These are phyloP conservation scores for Chrysomallon squamiferum DNA, from an alignment of 1,140 invertebrate genomes.

Conservation along the genomic window DNA sequence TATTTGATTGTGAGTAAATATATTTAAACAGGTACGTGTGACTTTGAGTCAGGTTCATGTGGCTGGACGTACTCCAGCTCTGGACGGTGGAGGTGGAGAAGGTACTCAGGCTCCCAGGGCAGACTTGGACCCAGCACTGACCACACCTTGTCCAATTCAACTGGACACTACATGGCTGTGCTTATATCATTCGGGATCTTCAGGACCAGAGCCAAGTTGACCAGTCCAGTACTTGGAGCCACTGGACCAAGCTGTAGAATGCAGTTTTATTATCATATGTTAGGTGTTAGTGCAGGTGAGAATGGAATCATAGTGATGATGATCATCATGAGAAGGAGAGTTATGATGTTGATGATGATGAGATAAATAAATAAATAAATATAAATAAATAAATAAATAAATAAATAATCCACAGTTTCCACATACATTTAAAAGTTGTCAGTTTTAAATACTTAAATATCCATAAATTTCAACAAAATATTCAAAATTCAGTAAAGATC, in stretches of 20 bases:
- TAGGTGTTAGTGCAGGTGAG: constrained; percentile 68
- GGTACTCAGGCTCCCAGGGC: constrained; percentile 70
- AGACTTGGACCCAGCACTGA: constrained; percentile 74
- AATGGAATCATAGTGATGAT: background rate
- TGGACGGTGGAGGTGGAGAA: constrained; percentile 77
- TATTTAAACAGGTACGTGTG: constrained; percentile 46
- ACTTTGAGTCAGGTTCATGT: constrained; percentile 66
- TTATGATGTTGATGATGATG: background rate
- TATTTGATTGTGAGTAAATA: background rate
- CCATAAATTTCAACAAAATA: too few species aligned
- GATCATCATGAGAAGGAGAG: too few species aligned
- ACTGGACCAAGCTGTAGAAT: constrained; percentile 50
- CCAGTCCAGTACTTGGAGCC: constrained; percentile 38
- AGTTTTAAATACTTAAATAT: too few species aligned
- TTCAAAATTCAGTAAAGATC: too few species aligned
- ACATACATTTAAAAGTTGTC: too few species aligned
- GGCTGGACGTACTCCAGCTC: constrained; percentile 76
- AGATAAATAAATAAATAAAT: background rate
- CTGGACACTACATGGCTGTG: constrained; percentile 81
- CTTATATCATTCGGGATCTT: constrained; percentile 65
- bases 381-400: background rate
- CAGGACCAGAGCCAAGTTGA: constrained; percentile 32
- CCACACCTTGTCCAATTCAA: constrained; percentile 67
- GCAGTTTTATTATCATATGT: constrained; percentile 79
- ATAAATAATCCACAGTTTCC: too few species aligned